phyloP scores from a whole-genome alignment of 2,888 invertebrate genomes.

The Chymomyza caudatula region DNA sequence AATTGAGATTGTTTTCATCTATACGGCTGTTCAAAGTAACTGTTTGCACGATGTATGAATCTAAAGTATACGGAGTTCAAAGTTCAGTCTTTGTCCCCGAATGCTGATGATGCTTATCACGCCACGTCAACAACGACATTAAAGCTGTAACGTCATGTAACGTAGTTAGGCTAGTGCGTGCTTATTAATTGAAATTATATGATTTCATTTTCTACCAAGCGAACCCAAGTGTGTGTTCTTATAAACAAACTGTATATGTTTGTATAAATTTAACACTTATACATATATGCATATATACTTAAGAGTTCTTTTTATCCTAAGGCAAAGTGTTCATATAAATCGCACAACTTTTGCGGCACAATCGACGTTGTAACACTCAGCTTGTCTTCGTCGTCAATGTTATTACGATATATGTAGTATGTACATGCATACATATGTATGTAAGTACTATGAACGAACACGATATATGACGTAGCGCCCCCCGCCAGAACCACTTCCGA shows the following conservation, averaged over 20 bases:
- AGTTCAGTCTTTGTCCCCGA: too few species aligned
- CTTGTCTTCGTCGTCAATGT: not conserved
- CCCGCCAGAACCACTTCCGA: slow-evolving; percentile 3
- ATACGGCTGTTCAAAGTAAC: not conserved
- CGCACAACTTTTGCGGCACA: not conserved
- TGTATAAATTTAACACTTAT: too few species aligned
- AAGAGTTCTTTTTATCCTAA: not conserved
- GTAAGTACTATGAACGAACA: not conserved
- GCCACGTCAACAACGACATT: not conserved
- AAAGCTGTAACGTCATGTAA: not conserved
- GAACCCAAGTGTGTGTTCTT: not conserved
- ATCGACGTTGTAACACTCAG: not conserved
- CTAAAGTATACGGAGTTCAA: too few species aligned
- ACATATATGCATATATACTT: too few species aligned
- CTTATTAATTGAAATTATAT: not conserved
- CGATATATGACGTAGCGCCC: not conserved
- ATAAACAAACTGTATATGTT: not conserved
- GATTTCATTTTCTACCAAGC: not conserved
- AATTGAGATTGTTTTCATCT: not conserved
- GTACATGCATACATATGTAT: not conserved
- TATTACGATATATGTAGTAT: not conserved
- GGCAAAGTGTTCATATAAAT: not conserved
- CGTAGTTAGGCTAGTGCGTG: not conserved
- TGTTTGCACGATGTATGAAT: too few species aligned
- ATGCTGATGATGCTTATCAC: too few species aligned